Percentiles rank a stretch among this genome's conserved stretches.
Conservation (phyloP, 2,888 invertebrate genomes). For the Drosophila ustulata region DNA sequence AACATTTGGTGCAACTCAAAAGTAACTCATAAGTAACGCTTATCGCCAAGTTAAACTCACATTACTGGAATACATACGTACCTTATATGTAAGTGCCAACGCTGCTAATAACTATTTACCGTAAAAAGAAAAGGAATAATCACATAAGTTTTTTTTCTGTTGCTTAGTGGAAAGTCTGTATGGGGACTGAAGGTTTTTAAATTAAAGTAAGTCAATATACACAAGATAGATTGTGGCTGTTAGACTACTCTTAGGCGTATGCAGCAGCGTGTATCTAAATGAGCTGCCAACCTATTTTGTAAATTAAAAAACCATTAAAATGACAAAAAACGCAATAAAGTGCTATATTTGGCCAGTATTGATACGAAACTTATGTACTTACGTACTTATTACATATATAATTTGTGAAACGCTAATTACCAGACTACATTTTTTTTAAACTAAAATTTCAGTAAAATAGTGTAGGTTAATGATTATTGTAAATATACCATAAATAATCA, state of each 20-base stretch:
- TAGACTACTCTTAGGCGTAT: neutral
- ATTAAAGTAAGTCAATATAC: neutral
- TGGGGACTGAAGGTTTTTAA: neutral
- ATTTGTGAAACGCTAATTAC: constrained; percentile 16
- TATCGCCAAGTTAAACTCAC: constrained; percentile 32
- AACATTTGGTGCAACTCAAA: neutral
- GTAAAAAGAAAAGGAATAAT: neutral
- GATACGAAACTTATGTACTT: constrained; percentile 21
- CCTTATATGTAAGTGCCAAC: constrained; percentile 53
- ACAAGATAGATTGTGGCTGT: no score
- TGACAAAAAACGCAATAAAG: constrained; percentile 23
- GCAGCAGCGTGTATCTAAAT: constrained; percentile 18
- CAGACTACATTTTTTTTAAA: constrained; percentile 15
- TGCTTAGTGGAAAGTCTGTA: neutral
- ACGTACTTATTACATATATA: constrained; percentile 3
- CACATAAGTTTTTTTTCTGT: neutral
- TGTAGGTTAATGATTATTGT: neutral
- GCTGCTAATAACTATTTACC: constrained; percentile 12
- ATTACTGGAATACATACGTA: constrained; percentile 30
- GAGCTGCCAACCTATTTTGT: constrained; percentile 41
- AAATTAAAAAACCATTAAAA: constrained; percentile 26
- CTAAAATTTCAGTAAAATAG: constrained; percentile 15
- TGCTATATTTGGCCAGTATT: constrained; percentile 32
- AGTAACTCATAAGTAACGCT: constrained; percentile 9
- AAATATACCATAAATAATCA: neutral